Conservation (phyloP, 2,113 vertebrate genomes). For the Ophiodon elongatus region DNA sequence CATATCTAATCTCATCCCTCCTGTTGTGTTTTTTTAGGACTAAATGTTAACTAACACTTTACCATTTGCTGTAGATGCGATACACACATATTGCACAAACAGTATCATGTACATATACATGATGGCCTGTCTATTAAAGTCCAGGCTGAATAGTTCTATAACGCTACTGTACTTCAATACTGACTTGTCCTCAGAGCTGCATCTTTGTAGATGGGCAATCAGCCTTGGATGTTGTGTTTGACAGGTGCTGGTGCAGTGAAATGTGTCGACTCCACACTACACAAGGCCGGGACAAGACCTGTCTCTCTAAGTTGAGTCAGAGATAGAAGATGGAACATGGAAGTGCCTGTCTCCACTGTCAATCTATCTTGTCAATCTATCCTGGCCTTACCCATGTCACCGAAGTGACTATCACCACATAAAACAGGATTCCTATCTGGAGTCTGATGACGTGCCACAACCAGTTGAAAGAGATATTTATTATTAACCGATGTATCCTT, state of each 20-base stretch:
- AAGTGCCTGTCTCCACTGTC: slow-evolving; percentile 67
- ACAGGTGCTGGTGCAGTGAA: slow-evolving; percentile 60
- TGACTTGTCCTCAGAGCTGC: slow-evolving; percentile 35
- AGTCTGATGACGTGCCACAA: slow-evolving; percentile 37
- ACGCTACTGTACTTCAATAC: slow-evolving; percentile 15
- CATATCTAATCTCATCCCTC: slow-evolving; percentile 5
- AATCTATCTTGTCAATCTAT: slow-evolving; percentile 59
- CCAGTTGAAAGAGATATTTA: slow-evolving; percentile 24
- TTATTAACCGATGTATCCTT: slow-evolving; percentile 7
- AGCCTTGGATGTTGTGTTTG: slow-evolving; percentile 55
- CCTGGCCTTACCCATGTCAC: slow-evolving; percentile 15
- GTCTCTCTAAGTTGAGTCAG: slow-evolving; percentile 56
- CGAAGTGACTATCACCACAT: slow-evolving; percentile 54
- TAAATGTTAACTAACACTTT: not conserved
- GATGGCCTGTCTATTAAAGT: not conserved
- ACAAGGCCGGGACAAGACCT: slow-evolving; percentile 55
- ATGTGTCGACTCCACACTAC: slow-evolving; percentile 57
- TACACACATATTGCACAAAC: not conserved
- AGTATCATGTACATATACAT: not conserved
- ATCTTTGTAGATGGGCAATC: slow-evolving; percentile 1
- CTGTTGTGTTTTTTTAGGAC: not conserved
- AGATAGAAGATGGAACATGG: slow-evolving; percentile 59
- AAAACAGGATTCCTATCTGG: slow-evolving; percentile 18
- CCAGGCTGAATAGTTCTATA: not conserved
- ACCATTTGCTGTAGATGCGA: not conserved